Conservation (phyloP, 2,113 vertebrate species). For the Corythaeola cristata region DNA sequence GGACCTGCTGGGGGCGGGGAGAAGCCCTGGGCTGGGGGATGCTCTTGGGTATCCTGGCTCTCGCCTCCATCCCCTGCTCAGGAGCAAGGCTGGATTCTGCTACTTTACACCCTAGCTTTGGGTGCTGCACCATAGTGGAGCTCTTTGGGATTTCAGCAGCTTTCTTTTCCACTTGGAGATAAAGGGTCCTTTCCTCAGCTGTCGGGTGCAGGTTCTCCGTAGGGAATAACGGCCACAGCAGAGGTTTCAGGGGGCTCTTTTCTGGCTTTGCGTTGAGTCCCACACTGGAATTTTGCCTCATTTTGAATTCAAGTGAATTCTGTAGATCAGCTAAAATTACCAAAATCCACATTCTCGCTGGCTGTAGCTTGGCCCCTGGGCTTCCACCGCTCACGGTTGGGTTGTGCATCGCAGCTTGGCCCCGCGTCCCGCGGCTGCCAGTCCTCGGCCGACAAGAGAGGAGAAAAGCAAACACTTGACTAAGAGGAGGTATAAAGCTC, state of each 20-base stretch:
- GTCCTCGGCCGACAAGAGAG: neutral
- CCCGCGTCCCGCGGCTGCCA: neutral
- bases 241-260: neutral
- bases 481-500: neutral
- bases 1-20: neutral
- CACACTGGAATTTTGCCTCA: neutral
- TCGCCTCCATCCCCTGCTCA: neutral
- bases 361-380: neutral
- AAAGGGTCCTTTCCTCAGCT: neutral
- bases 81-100: neutral
- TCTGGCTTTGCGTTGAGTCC: neutral
- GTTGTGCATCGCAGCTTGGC: neutral
- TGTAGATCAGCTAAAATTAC: neutral
- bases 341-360: neutral
- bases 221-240: neutral
- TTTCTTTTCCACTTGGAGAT: neutral
- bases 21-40: neutral
- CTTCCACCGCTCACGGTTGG: neutral
- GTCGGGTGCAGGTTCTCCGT: neutral
- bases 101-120: neutral
- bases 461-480: constrained; percentile 1
- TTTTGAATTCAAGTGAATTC: neutral
- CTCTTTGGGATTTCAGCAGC: neutral
- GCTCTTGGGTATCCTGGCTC: neutral
- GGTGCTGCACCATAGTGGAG: neutral